Evolutionary conservation across 1,140 invertebrate genomes (phyloP), one percentile per base, ranked within the genome.

Genomic region (Copidosoma floridanum): DNA sequence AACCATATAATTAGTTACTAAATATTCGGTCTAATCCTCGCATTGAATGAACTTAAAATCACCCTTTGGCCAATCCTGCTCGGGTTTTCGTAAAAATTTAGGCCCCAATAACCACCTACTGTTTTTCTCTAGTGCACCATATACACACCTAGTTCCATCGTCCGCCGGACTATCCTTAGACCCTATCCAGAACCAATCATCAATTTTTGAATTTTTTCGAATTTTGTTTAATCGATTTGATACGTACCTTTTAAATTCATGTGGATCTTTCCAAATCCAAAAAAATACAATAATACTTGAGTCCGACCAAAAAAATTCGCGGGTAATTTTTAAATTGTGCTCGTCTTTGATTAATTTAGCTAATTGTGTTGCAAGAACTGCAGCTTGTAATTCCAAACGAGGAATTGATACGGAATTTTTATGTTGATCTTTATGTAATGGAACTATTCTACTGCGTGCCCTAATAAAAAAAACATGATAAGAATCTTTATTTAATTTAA

Each of bases 111-210:
- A 24, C 46, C 46, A 47, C 3, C 46, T n/a, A 24, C 23, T 26
- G 27, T n/a, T 14, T 24, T 6, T 12, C 2, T 26, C 21, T 21
- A 26, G 1, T 1, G 51, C 21, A 21, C 27, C 23, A 2, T 8
- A n/a, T 54, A 23, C 14, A 5, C 4, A 12, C 10, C 51, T 3
- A 12, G 51, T 54, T 4, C 23, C 18, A 24, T 47, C 20, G 46
- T 84, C 81, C 2, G 78, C 77, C 29, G 79, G 77, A 67, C 83
- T 82, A 1, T 76, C 50, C 18, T 52, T 38, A 1, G 75, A 68
- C 11, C 50, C 29, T 1, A 82, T 70, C 64, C 83, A 74, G 24
- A 32, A n/a, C 82, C 80, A 84, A 20, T 75, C 57, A 11, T 50
- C 26, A 2, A 40, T 23, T 11, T 58, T 32, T 10, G 68, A 57